Base-by-base conservation (phyloP, 2,888 invertebrate species). In the Drosophila histrio region DNA sequence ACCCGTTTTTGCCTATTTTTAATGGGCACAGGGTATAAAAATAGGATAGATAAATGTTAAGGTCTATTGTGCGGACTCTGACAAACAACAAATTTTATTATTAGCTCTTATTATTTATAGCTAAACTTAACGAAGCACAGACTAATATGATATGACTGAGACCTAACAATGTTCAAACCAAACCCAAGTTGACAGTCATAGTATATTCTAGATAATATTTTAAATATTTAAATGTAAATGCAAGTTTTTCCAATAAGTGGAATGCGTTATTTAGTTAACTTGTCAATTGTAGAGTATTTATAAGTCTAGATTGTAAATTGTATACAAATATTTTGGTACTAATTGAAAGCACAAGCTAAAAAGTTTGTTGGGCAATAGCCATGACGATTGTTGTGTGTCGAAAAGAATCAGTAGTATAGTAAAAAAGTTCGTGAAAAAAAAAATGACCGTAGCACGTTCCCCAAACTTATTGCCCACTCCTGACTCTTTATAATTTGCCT, bases 341-440 rank as follows among this genome's bases (percentile, higher is more conserved):
- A 82, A 87, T 82, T 87, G 76, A 47, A 63, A 68, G 61, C 61
- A 58, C 43, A 75, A 84, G 50, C 67, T 47, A 36, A 63, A 41
- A 52, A 64, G 54, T 38, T 56, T 7, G 57, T 81, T 81, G 64
- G 30, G 60, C 53, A 75, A 84, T 56, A 13, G 54, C 61, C 57
- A 19, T 38, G n/a, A n/a, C n/a, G 11, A 43, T 56, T 21, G 58
- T 22, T 43, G 9, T 43, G 36, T 26, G 2, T 44, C 50, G n/a
- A 47, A 65, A 84, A 87, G 68, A 80, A 81, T 64, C 44, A 41
- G 58, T 63, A 59, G 61, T 49, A 65, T 17, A 21, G 28, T 30
- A 19, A 26, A 19, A 43, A 39, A 36, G 44, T 41, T 22, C 22
- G 17, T 7, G 3, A 15, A 11, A 44, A 17, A 17, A 15, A 17